These are phyloP conservation scores for Craniophora ligustri DNA, from an alignment of 2,888 invertebrate species.

Conservation along the genomic window DNA sequence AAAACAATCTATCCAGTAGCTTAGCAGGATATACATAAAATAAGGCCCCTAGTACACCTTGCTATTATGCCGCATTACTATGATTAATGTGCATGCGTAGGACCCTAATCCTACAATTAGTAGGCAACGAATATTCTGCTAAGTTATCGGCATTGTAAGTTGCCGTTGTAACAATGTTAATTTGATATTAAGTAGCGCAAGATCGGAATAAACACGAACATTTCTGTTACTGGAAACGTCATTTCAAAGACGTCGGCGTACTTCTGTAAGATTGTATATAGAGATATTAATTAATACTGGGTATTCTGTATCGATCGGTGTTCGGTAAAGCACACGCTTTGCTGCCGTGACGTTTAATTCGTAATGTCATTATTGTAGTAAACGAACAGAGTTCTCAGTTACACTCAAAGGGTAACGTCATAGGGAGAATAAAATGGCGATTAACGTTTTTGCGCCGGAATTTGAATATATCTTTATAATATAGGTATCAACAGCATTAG, in stretches of 20 bases:
- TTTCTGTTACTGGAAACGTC: constrained; percentile 17
- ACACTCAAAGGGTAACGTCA: too few relatives aligned
- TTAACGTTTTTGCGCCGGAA: too few relatives aligned
- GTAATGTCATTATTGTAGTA: too few relatives aligned
- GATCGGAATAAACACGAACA: constrained; percentile 29
- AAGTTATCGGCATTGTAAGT: constrained; percentile 24
- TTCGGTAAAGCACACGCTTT: too few relatives aligned
- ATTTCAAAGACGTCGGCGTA: constrained; percentile 5
- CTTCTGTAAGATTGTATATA: background rate
- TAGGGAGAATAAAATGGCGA: too few relatives aligned
- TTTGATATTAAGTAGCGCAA: constrained; percentile 39
- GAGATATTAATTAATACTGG: background rate
- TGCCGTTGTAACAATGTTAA: constrained; percentile 29
- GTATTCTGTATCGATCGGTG: background rate
- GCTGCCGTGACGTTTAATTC: too few relatives aligned
- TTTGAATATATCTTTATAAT: too few relatives aligned
- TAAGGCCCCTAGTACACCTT: constrained; percentile 15
- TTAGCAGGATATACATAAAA: constrained; percentile 16
- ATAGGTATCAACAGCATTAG: too few relatives aligned
- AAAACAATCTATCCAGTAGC: constrained; percentile 24
- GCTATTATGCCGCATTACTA: constrained; percentile 9
- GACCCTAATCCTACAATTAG: constrained; percentile 34
- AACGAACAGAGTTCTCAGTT: too few relatives aligned
- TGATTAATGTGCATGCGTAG: constrained; percentile 46
- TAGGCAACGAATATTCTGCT: constrained; percentile 20